A percentile compares a stretch with the other conserved stretches of the same genome.
phyloP scores from a whole-genome alignment of 1,140 invertebrate genomes.

The Heliconius congener region DNA sequence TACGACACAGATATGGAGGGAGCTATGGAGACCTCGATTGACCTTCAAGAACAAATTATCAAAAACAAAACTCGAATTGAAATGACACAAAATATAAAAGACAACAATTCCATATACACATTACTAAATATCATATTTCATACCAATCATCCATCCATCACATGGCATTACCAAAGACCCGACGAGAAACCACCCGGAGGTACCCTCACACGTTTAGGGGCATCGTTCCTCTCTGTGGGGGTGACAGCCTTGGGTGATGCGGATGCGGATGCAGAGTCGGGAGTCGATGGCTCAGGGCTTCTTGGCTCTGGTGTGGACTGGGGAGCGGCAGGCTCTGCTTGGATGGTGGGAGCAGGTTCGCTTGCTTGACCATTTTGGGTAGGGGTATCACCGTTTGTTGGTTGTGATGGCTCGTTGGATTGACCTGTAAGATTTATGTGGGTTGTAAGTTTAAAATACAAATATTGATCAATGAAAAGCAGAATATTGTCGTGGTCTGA shows the following conservation, averaged over 20 bases:
- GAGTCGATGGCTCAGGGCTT: conserved; percentile 25
- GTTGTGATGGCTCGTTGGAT: conserved; percentile 49
- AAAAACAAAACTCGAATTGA: background rate
- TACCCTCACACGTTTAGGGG: conserved; percentile 76
- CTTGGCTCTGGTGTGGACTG: conserved; percentile 14
- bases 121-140: conserved; percentile 20
- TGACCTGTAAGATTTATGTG: conserved; percentile 46
- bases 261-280: conserved; percentile 29
- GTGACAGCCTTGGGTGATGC: conserved; percentile 46
- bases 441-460: background rate
- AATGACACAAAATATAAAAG: background rate
- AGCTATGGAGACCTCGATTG: too few species aligned
- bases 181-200: conserved; percentile 83
- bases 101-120: conserved; percentile 24
- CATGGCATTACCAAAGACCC: conserved; percentile 79
- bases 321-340: conserved; percentile 11
- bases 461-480: too few species aligned
- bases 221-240: conserved; percentile 49
- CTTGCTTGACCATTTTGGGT: conserved; percentile 53
- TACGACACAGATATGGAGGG: too few species aligned
- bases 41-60: too few species aligned
- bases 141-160: conserved; percentile 2
- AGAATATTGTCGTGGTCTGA: too few species aligned
- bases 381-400: conserved; percentile 50
- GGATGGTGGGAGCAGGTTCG: conserved; percentile 36